Evolutionary conservation across 2,888 invertebrate species (phyloP).

Genomic region (Polyploca ridens): DNA sequence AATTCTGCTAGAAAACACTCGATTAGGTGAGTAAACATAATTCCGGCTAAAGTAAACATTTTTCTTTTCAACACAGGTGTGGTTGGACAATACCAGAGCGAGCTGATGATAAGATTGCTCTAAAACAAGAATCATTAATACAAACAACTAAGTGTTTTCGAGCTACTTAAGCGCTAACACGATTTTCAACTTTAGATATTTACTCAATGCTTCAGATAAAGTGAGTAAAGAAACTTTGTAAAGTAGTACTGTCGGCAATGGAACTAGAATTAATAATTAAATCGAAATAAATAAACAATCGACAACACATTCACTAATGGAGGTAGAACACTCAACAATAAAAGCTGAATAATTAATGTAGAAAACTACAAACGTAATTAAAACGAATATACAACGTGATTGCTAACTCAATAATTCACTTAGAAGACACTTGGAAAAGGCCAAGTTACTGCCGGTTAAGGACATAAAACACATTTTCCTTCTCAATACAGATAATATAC

Average conservation of each 20-base stretch:
- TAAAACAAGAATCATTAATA: constrained; percentile 24
- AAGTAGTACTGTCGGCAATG: not conserved
- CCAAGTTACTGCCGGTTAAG: not conserved
- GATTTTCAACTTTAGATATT: not conserved
- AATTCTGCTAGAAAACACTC: not conserved
- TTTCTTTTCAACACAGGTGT: not conserved
- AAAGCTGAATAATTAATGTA: not conserved
- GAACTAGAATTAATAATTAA: not conserved
- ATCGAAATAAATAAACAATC: constrained; percentile 16
- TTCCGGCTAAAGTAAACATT: not conserved
- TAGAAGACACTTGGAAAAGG: not conserved
- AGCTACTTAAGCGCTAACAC: not conserved
- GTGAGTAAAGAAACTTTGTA: not conserved
- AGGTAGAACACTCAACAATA: constrained; percentile 15
- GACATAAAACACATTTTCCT: not conserved
- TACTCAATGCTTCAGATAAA: not conserved
- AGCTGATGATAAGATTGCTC: constrained; percentile 28
- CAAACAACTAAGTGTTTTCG: constrained; percentile 17
- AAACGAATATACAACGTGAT: not conserved
- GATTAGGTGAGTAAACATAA: not conserved
- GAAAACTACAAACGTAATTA: not conserved
- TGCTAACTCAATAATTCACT: not conserved
- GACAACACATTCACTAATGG: constrained; percentile 22
- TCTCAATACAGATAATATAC: constrained; percentile 40
- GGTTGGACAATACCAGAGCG: not conserved